phyloP scores from a whole-genome alignment of 2,113 vertebrate genomes.

The Vidua macroura region DNA sequence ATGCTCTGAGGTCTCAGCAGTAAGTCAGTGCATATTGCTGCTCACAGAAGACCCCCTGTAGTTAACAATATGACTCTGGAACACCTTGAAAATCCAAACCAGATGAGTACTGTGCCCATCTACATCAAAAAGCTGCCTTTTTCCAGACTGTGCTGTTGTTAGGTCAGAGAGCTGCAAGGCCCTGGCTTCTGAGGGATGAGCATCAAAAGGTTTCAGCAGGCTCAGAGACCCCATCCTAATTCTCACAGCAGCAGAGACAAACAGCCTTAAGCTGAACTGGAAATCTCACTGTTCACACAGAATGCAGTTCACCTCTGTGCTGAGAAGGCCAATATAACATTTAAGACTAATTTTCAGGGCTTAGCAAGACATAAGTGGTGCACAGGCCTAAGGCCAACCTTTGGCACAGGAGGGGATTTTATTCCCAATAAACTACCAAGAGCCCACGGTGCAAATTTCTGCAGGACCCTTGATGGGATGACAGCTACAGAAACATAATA shows the following conservation, averaged over 20 bases:
- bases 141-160: not conserved
- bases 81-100: conserved; percentile 47
- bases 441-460: not conserved
- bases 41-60: not conserved
- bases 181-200: not conserved
- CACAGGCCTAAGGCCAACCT: not conserved
- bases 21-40: not conserved
- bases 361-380: not conserved
- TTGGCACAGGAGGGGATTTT: not conserved
- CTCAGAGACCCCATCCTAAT: not conserved
- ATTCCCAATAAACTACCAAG: not conserved
- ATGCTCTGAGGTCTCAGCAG: not conserved
- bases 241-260: not conserved
- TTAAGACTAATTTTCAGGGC: conserved; percentile 8
- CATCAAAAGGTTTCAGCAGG: not conserved
- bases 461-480: conserved; percentile 30
- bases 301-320: not conserved
- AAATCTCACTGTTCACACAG: not conserved
- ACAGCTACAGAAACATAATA: conserved; percentile 10
- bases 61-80: conserved; percentile 5
- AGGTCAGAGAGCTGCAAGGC: not conserved
- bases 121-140: not conserved
- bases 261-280: not conserved
- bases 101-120: conserved; percentile 5
- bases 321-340: not conserved